Conservation (phyloP, 2,797 vertebrate species). For the Betta splendens region DNA sequence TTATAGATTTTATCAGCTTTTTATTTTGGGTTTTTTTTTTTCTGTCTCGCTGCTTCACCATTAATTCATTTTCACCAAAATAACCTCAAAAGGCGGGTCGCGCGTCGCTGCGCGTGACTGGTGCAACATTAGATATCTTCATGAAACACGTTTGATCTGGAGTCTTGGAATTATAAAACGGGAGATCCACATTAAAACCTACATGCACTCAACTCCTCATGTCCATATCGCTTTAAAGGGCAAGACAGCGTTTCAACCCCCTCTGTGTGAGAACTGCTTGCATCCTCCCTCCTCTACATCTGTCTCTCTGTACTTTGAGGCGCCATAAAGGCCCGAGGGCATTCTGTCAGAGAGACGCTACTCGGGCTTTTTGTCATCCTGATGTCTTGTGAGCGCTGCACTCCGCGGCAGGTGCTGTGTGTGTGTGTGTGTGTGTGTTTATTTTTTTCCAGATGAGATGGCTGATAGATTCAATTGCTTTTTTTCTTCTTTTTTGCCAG, state of each 20-base stretch:
- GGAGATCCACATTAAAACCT: no score
- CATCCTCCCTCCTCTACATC: constrained; percentile 24
- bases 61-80: no score
- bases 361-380: constrained; percentile 65
- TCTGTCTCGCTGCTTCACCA: no score
- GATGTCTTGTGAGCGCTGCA: constrained; percentile 57
- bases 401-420: constrained; percentile 53
- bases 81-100: no score
- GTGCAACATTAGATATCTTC: no score
- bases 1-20: neutral
- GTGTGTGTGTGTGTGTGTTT: no score
- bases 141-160: no score
- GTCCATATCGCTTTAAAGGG: constrained; percentile 42
- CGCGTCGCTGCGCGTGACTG: no score
- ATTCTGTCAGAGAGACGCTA: constrained; percentile 59
- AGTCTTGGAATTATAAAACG: no score
- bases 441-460: constrained; percentile 47
- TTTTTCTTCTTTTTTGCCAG: neutral
- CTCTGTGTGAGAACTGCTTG: constrained; percentile 27
- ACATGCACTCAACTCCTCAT: constrained; percentile 13
- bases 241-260: constrained; percentile 46
- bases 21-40: no score
- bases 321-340: constrained; percentile 54
- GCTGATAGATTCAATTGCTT: constrained; percentile 40
- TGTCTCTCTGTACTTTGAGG: constrained; percentile 43